Percentiles rank a stretch among this genome's conserved stretches.
phyloP scores from a whole-genome alignment of 2,113 vertebrate genomes.

The Pseudois nayaur region DNA sequence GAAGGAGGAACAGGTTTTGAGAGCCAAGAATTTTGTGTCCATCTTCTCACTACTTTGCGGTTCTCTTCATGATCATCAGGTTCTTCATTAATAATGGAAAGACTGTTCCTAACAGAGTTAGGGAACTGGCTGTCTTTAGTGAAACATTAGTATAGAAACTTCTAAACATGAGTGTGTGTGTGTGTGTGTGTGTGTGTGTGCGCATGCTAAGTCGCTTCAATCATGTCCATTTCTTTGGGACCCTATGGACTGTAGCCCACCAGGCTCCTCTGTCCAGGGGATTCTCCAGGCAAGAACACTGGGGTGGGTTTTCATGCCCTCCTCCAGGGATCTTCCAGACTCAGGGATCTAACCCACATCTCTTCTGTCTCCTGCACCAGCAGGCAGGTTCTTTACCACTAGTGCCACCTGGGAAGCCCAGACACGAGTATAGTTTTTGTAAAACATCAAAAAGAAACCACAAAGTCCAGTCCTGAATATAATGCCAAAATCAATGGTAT shows the following conservation, averaged over 20 bases:
- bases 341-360: not conserved
- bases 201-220: accelerated
- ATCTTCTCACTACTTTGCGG: not conserved
- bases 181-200: too few relatives aligned
- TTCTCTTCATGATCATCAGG: not conserved
- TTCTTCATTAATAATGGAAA: not conserved
- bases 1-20: not conserved
- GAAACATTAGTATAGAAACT: not conserved
- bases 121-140: not conserved
- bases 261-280: not conserved
- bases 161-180: not conserved
- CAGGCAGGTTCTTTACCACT: not conserved
- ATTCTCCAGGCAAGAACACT: not conserved
- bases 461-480: not conserved
- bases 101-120: not conserved
- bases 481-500: not conserved
- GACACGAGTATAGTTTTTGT: not conserved
- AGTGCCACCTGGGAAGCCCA: not conserved
- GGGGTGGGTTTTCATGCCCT: not conserved
- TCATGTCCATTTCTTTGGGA: not conserved
- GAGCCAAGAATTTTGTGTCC: not conserved
- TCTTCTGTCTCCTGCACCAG: not conserved
- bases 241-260: not conserved
- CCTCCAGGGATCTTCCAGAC: not conserved
- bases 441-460: not conserved